Percentiles rank a stretch among this genome's conserved stretches.
phyloP scores from a whole-genome alignment of 37 sponge, comb jelly and placozoan species.

The Hexactinellida sp. region DNA sequence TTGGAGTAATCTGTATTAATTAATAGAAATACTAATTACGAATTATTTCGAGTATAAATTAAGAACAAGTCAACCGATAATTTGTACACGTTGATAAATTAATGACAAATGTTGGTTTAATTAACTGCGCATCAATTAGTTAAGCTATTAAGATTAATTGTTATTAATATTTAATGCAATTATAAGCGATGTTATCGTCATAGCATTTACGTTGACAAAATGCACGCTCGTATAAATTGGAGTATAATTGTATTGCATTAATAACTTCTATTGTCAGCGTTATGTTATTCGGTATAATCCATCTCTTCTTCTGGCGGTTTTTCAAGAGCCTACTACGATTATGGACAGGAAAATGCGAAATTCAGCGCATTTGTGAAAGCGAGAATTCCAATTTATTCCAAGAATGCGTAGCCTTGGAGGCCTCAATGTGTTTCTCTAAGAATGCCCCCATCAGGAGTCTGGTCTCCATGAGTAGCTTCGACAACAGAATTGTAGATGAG shows the following conservation, averaged over 20 bases:
- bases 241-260: not conserved
- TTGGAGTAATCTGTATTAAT: too few relatives aligned
- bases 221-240: not conserved
- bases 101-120: too few relatives aligned
- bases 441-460: not conserved
- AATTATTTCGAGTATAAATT: too few relatives aligned
- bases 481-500: not conserved
- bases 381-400: not conserved
- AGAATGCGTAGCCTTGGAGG: not conserved
- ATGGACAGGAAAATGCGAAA: not conserved
- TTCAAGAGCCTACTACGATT: not conserved
- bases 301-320: not conserved
- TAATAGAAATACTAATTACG: too few relatives aligned
- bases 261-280: not conserved
- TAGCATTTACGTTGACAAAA: not conserved
- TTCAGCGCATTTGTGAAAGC: constrained; percentile 5
- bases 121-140: too few relatives aligned
- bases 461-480: not conserved
- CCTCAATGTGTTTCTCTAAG: constrained; percentile 1
- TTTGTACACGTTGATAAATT: too few relatives aligned
- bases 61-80: too few relatives aligned
- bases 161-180: not conserved
- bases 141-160: not conserved
- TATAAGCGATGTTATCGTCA: not conserved
- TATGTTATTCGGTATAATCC: constrained; percentile 4